Conservation (phyloP, 1,140 invertebrate species). For the Drosophila ambigua region DNA sequence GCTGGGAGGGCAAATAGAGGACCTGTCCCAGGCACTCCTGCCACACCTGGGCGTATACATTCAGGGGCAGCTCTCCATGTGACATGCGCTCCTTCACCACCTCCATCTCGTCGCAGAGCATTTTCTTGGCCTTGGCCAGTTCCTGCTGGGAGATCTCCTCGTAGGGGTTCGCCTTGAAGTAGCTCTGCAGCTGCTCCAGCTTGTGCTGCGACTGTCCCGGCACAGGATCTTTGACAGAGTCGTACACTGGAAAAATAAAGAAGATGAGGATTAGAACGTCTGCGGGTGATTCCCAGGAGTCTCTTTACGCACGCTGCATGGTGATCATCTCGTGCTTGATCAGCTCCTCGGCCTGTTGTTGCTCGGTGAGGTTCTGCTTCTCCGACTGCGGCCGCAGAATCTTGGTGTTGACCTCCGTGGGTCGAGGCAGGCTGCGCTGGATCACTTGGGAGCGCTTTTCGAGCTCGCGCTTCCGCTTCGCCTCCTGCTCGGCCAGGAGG, state of each 20-base stretch:
- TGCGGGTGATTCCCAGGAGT: not conserved
- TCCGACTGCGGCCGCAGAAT: constrained; percentile 90
- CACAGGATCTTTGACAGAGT: constrained; percentile 90
- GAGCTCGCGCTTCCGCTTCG: constrained; percentile 86
- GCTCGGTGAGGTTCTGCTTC: constrained; percentile 91
- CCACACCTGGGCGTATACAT: constrained; percentile 98
- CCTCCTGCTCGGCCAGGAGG: constrained; percentile 71
- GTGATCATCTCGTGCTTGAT: constrained; percentile 98
- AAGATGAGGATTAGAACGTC: no score
- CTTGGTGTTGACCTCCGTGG: constrained; percentile 92
- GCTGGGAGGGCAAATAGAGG: constrained; percentile 93
- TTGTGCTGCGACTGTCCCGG: constrained; percentile 83
- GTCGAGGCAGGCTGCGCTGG: constrained; percentile 94
- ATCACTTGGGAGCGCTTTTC: constrained; percentile 94
- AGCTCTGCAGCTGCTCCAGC: constrained; percentile 85
- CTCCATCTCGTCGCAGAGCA: constrained; percentile 93
- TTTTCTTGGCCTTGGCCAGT: constrained; percentile 87
- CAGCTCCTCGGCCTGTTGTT: constrained; percentile 98
- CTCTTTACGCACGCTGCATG: constrained; percentile 88
- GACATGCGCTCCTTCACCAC: constrained; percentile 96
- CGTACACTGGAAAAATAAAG: constrained; percentile 86
- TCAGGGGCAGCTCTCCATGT: constrained; percentile 95
- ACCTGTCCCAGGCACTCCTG: constrained; percentile 97
- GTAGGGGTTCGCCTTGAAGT: constrained; percentile 94
- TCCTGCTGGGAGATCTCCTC: constrained; percentile 90